Evolutionary conservation across 1,140 invertebrate genomes (phyloP).

Genomic region (Zaprionus gabonicus): DNA sequence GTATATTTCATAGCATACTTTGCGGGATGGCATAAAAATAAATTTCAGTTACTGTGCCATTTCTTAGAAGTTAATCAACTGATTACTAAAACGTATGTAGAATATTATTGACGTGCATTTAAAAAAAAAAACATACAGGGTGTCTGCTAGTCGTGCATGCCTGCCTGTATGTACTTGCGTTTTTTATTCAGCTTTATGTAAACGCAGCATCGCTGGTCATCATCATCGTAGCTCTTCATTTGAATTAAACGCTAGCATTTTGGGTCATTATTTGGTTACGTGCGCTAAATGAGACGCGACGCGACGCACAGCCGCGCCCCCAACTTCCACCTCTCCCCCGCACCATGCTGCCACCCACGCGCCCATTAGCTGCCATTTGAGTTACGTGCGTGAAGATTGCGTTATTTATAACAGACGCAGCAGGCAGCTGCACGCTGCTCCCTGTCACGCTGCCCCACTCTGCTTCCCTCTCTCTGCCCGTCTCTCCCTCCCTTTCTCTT

Average conservation of each 20-base stretch:
- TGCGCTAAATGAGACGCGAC: slow-evolving; percentile 81
- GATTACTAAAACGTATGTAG: no score
- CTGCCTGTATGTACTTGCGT: slow-evolving; percentile 1
- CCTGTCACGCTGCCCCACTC: no score
- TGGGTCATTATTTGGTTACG: slow-evolving; percentile 81
- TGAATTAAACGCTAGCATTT: slow-evolving; percentile 75
- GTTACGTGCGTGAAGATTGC: slow-evolving; percentile 81
- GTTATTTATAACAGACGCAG: slow-evolving; percentile 71
- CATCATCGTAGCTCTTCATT: slow-evolving; percentile 53
- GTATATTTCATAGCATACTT: neutral
- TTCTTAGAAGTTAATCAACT: no score
- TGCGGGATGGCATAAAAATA: neutral
- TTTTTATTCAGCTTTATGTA: slow-evolving; percentile 44
- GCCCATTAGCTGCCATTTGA: slow-evolving; percentile 66
- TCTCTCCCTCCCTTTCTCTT: neutral
- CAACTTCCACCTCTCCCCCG: no score
- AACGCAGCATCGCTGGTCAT: slow-evolving; percentile 58
- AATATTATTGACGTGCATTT: no score
- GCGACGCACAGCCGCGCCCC: slow-evolving; percentile 32
- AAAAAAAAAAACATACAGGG: neutral
- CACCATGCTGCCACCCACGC: neutral
- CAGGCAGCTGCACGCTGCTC: neutral
- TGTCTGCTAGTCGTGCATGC: neutral
- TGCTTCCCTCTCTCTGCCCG: neutral
- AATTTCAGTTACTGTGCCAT: no score